Percentiles rank a stretch among this genome's conserved stretches.
Evolutionary conservation across 1,140 invertebrate species (phyloP).

Genomic region (Danaus melanippus): DNA sequence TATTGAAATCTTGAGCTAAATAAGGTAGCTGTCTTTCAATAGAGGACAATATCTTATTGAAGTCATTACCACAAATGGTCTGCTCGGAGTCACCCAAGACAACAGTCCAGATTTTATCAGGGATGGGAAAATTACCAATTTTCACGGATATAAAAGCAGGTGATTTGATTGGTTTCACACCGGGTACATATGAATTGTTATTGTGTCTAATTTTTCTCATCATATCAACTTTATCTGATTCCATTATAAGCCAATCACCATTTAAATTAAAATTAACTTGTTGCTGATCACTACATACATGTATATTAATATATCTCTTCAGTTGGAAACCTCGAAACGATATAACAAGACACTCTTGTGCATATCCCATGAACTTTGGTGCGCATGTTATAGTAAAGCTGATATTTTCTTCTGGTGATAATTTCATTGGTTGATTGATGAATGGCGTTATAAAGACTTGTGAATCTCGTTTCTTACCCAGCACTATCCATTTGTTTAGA

Average conservation of each 20-base stretch:
- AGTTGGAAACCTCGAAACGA: constrained; percentile 56
- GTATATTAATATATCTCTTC: constrained; percentile 50
- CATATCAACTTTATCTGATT: constrained; percentile 25
- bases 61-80: constrained; percentile 38
- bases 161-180: constrained; percentile 72
- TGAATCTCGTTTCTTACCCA: constrained; percentile 48
- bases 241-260: constrained; percentile 8
- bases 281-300: constrained; percentile 34
- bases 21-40: constrained; percentile 65
- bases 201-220: constrained; percentile 47
- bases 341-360: constrained; percentile 50
- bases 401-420: constrained; percentile 39
- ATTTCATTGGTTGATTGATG: constrained; percentile 36
- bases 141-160: constrained; percentile 72
- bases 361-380: constrained; percentile 56
- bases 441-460: constrained; percentile 46
- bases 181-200: constrained; percentile 63
- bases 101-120: constrained; percentile 71
- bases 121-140: constrained; percentile 72
- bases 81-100: constrained; percentile 61
- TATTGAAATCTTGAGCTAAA: constrained; percentile 64
- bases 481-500: constrained; percentile 56
- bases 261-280: constrained; percentile 12
- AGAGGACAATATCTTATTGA: constrained; percentile 41
- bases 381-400: constrained; percentile 42